phyloP scores from a whole-genome alignment of 2,797 vertebrate species.

The Fistularia tabacaria region DNA sequence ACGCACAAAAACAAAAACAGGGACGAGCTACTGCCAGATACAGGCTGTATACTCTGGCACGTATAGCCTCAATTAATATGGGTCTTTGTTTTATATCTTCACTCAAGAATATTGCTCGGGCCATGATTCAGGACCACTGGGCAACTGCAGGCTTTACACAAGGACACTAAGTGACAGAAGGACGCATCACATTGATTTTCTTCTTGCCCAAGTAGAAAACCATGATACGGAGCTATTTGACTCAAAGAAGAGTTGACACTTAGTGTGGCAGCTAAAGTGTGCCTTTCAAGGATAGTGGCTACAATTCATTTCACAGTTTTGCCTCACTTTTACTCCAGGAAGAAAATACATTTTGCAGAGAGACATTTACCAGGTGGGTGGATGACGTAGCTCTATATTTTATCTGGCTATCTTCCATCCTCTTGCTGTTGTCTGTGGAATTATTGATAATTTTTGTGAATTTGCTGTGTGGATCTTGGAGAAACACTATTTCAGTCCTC shows the following conservation, averaged over 20 bases:
- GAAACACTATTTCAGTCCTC: too few species aligned
- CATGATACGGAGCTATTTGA: conserved; percentile 38
- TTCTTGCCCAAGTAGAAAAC: conserved; percentile 49
- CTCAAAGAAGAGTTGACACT: conserved; percentile 67
- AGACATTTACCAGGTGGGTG: not conserved
- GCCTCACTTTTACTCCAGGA: conserved; percentile 32
- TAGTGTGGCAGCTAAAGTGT: conserved; percentile 54
- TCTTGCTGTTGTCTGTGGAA: too few species aligned
- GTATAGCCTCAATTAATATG: conserved; percentile 47
- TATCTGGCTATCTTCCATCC: too few species aligned
- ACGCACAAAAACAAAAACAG: conserved; percentile 52
- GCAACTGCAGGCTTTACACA: conserved; percentile 48
- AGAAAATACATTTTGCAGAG: conserved; percentile 35
- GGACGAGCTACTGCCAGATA: conserved; percentile 44
- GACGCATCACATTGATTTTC: conserved; percentile 38
- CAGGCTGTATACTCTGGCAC: conserved; percentile 6
- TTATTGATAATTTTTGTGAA: too few species aligned
- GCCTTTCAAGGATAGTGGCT: conserved; percentile 56
- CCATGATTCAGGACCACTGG: conserved; percentile 61
- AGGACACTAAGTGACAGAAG: conserved; percentile 19
- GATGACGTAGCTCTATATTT: conserved; percentile 20
- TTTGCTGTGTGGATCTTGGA: too few species aligned
- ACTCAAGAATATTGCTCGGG: conserved; percentile 46
- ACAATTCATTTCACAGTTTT: conserved; percentile 62
- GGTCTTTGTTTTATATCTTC: conserved; percentile 56